Base-by-base conservation (phyloP, 2,888 invertebrate species). In the Chesias legatella region DNA sequence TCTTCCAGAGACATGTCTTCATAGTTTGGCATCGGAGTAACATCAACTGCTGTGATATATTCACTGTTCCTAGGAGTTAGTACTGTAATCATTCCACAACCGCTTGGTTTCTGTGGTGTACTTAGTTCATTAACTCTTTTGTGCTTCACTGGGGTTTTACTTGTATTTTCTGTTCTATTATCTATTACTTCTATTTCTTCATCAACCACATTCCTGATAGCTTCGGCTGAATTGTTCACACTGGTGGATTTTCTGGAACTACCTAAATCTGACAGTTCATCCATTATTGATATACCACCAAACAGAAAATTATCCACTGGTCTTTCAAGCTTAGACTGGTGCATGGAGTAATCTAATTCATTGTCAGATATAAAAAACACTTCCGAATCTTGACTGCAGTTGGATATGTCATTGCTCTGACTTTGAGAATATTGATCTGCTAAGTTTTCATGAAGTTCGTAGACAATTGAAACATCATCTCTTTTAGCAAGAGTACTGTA, bases 321-420 rank as follows among this genome's bases (percentile, higher is more conserved):
- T 6, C 36, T 37, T 13, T 73, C 63, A 44, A 57, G 31, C 43
- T 53, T 71, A 1, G 75, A 74, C 51, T 73, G 60, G 38, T 85
- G 77, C 31, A 91, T 66, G 0, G 92, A 92, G 73, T 92, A 92
- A 60, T 92, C 90, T 10, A 92, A 72, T 77, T 92, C 92, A 53
- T 90, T 90, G 59, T 92, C 92, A 27, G 88, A 89, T 43, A 90
- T 74, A 45, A 74, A 64, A 54, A 83, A 80, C 29, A 67, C 56
- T 56, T 73, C 69, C 6, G 70, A 70, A 36, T 55, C 51, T 52
- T 72, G 67, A 57, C 72, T 79, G 1, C 54, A 58, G 49, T 52
- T 60, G 33, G 53, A 49, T 34, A 22, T 17, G 22, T 46, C 37
- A 29, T 41, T 43, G 43, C 32, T 39, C 28, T 40, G 34, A 29